Conservation (phyloP, 2,797 vertebrate genomes). For the Rhinoraja longicauda region DNA sequence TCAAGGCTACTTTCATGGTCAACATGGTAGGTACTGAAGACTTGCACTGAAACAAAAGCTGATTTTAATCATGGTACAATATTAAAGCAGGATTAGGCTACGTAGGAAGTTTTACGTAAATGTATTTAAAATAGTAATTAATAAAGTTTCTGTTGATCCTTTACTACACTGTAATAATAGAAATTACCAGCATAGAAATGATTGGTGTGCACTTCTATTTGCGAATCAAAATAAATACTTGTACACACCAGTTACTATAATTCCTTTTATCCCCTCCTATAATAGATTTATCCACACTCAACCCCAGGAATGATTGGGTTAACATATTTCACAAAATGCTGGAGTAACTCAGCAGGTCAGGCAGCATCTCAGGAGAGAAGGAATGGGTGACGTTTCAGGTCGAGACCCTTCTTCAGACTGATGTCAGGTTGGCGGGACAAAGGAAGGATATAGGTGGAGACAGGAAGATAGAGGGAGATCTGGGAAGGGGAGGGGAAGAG, state of each 20-base stretch:
- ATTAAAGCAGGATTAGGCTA: neutral
- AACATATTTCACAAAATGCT: no score
- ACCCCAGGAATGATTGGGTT: neutral
- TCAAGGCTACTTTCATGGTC: neutral
- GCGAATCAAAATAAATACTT: neutral
- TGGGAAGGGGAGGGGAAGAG: no score
- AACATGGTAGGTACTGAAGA: neutral
- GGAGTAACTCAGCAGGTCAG: no score
- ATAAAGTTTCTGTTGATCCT: neutral
- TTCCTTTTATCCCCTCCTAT: neutral
- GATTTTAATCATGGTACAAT: no score
- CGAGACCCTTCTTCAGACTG: no score
- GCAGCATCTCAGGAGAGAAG: no score
- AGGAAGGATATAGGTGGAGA: no score
- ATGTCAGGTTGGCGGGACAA: no score
- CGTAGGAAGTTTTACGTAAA: slow-evolving; percentile 9
- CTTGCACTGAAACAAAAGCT: neutral
- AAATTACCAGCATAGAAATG: neutral
- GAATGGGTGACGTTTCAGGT: no score
- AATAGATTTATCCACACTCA: neutral
- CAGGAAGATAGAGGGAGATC: no score
- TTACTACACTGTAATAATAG: neutral
- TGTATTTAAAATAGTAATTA: neutral
- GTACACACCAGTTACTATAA: neutral
- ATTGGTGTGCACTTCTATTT: neutral